A percentile compares a stretch with the other conserved stretches of the same genome.
Evolutionary conservation across 2,113 vertebrate genomes (phyloP).

Genomic region (human): GRCh38 chr6:161747501-161748000

Average conservation of each 20-base stretch:
- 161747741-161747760: conserved; percentile 83
- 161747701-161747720: conserved; percentile 84
- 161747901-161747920: background rate
- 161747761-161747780: conserved; percentile 81
- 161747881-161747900: background rate
- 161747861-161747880: conserved; percentile 24
- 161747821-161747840: conserved; percentile 72
- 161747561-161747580: conserved; percentile 85
- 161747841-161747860: conserved; percentile 42
- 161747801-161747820: conserved; percentile 81
- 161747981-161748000: background rate
- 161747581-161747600: conserved; percentile 78
- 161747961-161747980: background rate
- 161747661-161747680: conserved; percentile 87
- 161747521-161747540: conserved; percentile 68
- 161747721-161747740: conserved; percentile 83
- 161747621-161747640: conserved; percentile 84
- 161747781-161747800: conserved; percentile 82
- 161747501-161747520: conserved; percentile 29
- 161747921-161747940: background rate
- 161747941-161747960: background rate
- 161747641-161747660: conserved; percentile 82
- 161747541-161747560: conserved; percentile 84
- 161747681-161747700: conserved; percentile 83
- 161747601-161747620: conserved; percentile 84